These are phyloP conservation scores for Drosophila kepulauana DNA, from an alignment of 1,140 invertebrate species.

Conservation along the genomic window DNA sequence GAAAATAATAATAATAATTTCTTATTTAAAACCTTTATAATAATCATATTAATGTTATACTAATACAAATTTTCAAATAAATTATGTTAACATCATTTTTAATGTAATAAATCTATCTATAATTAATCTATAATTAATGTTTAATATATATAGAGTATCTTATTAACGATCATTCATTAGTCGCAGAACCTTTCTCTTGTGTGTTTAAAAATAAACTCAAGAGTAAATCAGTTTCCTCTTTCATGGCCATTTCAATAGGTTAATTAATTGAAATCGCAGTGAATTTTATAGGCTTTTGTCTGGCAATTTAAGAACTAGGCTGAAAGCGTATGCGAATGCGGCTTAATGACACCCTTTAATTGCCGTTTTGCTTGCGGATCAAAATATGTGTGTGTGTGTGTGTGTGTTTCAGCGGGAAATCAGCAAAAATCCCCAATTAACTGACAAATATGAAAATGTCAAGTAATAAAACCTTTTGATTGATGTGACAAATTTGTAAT, in stretches of 20 bases:
- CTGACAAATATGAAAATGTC: constrained; percentile 37
- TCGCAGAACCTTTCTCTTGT: background rate
- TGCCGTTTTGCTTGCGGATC: background rate
- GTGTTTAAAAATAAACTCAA: constrained; percentile 8
- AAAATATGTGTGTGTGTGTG: background rate
- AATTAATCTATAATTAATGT: no score
- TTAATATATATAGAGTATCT: no score
- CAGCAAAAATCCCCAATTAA: constrained; percentile 27
- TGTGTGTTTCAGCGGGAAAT: background rate
- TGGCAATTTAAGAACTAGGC: background rate
- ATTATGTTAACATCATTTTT: no score
- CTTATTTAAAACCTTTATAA: no score
- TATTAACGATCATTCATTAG: background rate
- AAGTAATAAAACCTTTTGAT: constrained; percentile 36
- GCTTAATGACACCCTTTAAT: constrained; percentile 18
- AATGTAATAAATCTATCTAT: no score
- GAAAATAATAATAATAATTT: no score
- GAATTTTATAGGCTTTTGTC: constrained; percentile 15
- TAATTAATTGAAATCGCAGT: constrained; percentile 10
- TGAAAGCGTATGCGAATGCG: background rate
- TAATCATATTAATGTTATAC: no score
- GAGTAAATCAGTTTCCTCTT: background rate
- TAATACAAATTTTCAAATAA: no score
- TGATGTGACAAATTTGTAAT: constrained; percentile 28
- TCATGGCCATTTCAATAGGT: background rate